These are phyloP conservation scores for Cataglyphis cursor DNA, from an alignment of 2,888 invertebrate genomes.

Conservation along the genomic window DNA sequence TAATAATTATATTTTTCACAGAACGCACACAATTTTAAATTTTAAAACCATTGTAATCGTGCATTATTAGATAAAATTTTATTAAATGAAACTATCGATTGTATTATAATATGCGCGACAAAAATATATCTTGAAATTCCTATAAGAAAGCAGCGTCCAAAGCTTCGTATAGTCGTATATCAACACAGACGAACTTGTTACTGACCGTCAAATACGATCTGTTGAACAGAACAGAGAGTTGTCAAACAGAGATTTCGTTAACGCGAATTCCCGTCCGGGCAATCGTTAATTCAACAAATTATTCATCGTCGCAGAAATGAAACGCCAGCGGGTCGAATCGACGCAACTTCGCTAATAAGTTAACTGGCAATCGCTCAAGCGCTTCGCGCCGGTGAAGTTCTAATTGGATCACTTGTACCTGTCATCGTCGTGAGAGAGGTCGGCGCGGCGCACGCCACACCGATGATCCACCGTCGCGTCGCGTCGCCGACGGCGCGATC, in stretches of 20 bases:
- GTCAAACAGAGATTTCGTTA: constrained; percentile 5
- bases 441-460: neutral
- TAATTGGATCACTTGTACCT: constrained; percentile 50
- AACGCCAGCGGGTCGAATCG: constrained; percentile 46
- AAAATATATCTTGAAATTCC: neutral
- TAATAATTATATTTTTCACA: neutral
- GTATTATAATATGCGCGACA: neutral
- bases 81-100: neutral
- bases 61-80: neutral
- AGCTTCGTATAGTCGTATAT: neutral
- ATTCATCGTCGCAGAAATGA: constrained; percentile 47
- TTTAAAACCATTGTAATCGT: neutral
- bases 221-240: no score
- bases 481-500: neutral
- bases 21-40: neutral
- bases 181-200: neutral
- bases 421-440: constrained; percentile 26
- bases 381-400: constrained; percentile 38
- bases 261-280: constrained; percentile 28
- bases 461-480: neutral
- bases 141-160: neutral
- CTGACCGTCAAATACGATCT: neutral
- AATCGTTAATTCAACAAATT: constrained; percentile 50
- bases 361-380: constrained; percentile 54
- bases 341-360: constrained; percentile 55